Evolutionary conservation across 1,140 invertebrate species (phyloP).

Genomic region (Epicauta chinensis): DNA sequence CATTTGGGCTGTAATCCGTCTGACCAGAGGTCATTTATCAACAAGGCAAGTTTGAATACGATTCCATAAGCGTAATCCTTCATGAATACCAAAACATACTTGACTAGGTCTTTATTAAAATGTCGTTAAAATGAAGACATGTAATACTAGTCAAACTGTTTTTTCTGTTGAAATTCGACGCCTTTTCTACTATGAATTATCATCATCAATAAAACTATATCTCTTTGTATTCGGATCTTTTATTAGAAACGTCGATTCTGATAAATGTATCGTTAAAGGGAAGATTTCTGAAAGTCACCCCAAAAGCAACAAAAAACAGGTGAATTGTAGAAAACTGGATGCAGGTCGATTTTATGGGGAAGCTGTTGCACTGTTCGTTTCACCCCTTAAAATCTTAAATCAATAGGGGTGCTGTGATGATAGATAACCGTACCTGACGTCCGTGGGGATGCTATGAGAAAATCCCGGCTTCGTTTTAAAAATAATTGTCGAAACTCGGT

Average conservation of each 20-base stretch:
- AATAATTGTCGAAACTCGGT: too few relatives aligned
- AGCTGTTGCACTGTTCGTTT: slow-evolving; percentile 12
- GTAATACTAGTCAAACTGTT: background rate
- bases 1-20: slow-evolving; percentile 20
- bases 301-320: background rate
- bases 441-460: slow-evolving; percentile 23
- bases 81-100: slow-evolving; percentile 16
- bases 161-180: slow-evolving; percentile 3
- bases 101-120: slow-evolving; percentile 24
- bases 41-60: slow-evolving; percentile 19
- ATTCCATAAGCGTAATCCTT: slow-evolving; percentile 18
- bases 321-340: slow-evolving; percentile 14
- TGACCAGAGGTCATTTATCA: slow-evolving; percentile 24
- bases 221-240: background rate
- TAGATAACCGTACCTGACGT: slow-evolving; percentile 28
- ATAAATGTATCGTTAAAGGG: too few relatives aligned
- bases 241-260: too few relatives aligned
- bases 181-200: slow-evolving; percentile 2
- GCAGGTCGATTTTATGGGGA: slow-evolving; percentile 11
- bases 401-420: slow-evolving; percentile 27
- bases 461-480: slow-evolving; percentile 4
- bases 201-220: background rate
- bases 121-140: slow-evolving; percentile 15
- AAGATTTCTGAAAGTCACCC: slow-evolving; percentile 6
- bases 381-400: slow-evolving; percentile 15